phyloP scores from a whole-genome alignment of 2,888 invertebrate species.

The Rhaphigaster nebulosa region DNA sequence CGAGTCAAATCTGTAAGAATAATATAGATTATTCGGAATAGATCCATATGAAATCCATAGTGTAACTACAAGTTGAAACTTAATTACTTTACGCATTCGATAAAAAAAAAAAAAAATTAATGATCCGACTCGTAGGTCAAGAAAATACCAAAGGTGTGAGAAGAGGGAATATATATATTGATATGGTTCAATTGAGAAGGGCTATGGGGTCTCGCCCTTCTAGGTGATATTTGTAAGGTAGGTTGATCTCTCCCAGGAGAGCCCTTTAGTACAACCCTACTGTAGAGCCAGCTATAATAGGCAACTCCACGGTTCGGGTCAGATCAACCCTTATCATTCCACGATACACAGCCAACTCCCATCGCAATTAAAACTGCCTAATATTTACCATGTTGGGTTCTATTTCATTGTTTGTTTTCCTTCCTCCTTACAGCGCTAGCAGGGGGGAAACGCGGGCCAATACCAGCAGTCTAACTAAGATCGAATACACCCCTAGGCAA shows the following conservation, averaged over 20 bases:
- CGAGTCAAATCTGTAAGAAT: too few species aligned
- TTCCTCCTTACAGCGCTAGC: neutral
- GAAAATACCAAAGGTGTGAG: neutral
- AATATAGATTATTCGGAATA: too few species aligned
- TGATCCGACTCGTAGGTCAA: neutral
- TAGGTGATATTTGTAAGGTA: constrained; percentile 41
- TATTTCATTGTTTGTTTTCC: neutral
- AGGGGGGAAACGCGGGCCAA: neutral
- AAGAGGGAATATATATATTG: neutral
- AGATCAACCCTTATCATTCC: neutral
- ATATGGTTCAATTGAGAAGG: constrained; percentile 22
- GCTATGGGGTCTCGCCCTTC: constrained; percentile 32
- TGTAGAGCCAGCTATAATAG: neutral
- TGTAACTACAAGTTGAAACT: too few species aligned
- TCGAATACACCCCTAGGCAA: too few species aligned
- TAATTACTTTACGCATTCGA: too few species aligned
- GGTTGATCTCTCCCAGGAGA: constrained; percentile 20
- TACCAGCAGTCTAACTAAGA: too few species aligned
- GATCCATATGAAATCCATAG: too few species aligned
- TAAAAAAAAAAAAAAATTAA: neutral
- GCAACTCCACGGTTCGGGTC: neutral
- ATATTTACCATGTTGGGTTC: neutral
- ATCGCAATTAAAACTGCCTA: constrained; percentile 27
- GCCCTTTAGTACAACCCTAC: neutral
- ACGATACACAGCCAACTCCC: constrained; percentile 26